Percentiles rank a stretch among this genome's conserved stretches.
Conservation (phyloP, 2,113 vertebrate species). For the Aegithalos caudatus region DNA sequence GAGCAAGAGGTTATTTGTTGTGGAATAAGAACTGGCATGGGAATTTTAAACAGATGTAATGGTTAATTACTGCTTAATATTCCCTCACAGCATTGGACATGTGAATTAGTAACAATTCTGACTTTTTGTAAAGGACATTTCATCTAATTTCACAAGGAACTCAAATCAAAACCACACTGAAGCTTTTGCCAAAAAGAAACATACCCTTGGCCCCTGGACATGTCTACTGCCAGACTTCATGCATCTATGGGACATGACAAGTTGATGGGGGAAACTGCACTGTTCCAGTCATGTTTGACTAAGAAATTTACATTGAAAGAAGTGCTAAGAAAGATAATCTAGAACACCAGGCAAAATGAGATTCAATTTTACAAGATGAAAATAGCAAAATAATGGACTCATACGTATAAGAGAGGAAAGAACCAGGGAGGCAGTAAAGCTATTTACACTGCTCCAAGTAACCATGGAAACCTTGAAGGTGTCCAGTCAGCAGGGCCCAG, state of each 20-base stretch:
- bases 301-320: not conserved
- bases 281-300: not conserved
- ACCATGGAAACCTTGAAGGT: not conserved
- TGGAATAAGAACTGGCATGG: not conserved
- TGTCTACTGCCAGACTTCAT: not conserved
- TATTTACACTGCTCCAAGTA: not conserved
- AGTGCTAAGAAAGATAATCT: not conserved
- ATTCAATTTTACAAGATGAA: not conserved
- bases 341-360: not conserved
- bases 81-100: not conserved
- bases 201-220: not conserved
- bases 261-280: not conserved
- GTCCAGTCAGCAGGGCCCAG: not conserved
- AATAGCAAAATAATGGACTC: not conserved
- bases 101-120: not conserved
- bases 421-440: not conserved
- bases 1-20: not conserved
- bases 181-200: not conserved
- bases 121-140: not conserved
- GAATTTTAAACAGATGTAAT: slow-evolving; percentile 22
- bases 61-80: slow-evolving; percentile 30
- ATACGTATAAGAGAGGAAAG: not conserved
- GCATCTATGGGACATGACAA: not conserved
- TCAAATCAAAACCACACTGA: not conserved
- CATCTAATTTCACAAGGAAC: slow-evolving; percentile 14